A percentile compares a stretch with the other conserved stretches of the same genome.
Conservation (phyloP, 2,113 vertebrate genomes). For the Protobothrops flavoviridis region DNA sequence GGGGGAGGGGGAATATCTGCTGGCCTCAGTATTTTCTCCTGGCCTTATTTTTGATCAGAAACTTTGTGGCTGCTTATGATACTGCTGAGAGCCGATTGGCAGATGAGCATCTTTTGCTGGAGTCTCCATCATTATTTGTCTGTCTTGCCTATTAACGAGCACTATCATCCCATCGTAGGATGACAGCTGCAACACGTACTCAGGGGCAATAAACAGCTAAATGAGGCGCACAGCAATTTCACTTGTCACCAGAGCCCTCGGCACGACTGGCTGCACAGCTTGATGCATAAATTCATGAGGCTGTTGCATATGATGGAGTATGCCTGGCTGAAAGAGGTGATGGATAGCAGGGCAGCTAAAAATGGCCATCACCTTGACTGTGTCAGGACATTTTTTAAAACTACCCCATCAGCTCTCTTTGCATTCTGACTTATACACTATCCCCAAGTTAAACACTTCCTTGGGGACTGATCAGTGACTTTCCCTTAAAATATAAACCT, state of each 20-base stretch:
- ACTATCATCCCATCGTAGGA: conserved; percentile 83
- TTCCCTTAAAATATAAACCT: conserved; percentile 48
- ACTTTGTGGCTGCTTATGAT: conserved; percentile 81
- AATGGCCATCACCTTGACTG: conserved; percentile 88
- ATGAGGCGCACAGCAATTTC: conserved; percentile 88
- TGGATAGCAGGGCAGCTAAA: conserved; percentile 85
- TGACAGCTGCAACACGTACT: conserved; percentile 87
- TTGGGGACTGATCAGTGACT: conserved; percentile 57
- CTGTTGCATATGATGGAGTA: conserved; percentile 87
- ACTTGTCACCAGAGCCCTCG: conserved; percentile 85
- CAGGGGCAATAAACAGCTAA: conserved; percentile 87
- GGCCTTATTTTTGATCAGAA: conserved; percentile 77
- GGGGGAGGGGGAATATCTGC: conserved; percentile 21
- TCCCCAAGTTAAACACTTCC: conserved; percentile 64
- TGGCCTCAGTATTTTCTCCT: conserved; percentile 73
- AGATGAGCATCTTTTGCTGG: conserved; percentile 81
- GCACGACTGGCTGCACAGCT: conserved; percentile 85
- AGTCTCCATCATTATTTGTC: conserved; percentile 85
- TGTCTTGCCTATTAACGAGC: conserved; percentile 86
- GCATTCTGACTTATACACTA: conserved; percentile 73
- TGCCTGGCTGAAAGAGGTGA: conserved; percentile 85
- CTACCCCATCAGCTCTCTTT: conserved; percentile 77
- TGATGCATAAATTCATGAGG: conserved; percentile 89
- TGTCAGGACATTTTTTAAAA: conserved; percentile 87
- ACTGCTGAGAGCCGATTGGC: conserved; percentile 80